A percentile compares a stretch with the other conserved stretches of the same genome.
These are phyloP conservation scores for Enteromius afrohamiltoni DNA, from an alignment of 2,797 vertebrate genomes.

Conservation along the genomic window DNA sequence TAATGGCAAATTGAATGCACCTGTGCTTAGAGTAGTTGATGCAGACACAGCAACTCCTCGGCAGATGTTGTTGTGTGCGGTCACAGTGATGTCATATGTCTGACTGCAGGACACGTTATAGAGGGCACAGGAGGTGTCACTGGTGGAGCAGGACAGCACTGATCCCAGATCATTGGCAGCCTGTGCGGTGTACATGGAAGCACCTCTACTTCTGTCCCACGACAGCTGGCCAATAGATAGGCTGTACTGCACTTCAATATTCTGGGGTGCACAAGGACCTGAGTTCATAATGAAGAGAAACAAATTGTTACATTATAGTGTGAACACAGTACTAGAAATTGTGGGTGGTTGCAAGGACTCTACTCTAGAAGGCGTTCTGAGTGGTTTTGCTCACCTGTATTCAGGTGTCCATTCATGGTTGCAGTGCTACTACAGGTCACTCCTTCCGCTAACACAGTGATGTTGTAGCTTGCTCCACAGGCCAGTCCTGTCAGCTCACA, in stretches of 20 bases:
- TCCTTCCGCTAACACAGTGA: slow-evolving; percentile 71
- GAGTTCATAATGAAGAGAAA: slow-evolving; percentile 27
- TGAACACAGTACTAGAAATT: background rate
- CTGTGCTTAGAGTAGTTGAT: slow-evolving; percentile 64
- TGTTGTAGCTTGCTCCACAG: slow-evolving; percentile 75
- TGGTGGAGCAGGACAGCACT: slow-evolving; percentile 63
- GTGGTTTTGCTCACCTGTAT: slow-evolving; percentile 72
- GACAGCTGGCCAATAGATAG: slow-evolving; percentile 67
- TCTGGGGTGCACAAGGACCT: slow-evolving; percentile 75
- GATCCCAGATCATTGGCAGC: slow-evolving; percentile 70
- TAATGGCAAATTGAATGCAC: slow-evolving; percentile 55
- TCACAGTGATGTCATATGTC: slow-evolving; percentile 71
- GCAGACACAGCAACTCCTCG: slow-evolving; percentile 59
- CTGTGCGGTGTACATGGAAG: slow-evolving; percentile 65
- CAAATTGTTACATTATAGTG: background rate
- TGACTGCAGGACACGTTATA: slow-evolving; percentile 72
- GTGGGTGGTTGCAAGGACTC: background rate
- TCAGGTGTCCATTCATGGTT: slow-evolving; percentile 65
- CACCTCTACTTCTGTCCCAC: slow-evolving; percentile 72
- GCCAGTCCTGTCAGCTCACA: slow-evolving; percentile 69
- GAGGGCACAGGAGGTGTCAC: slow-evolving; percentile 71
- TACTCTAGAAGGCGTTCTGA: background rate
- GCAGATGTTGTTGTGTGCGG: slow-evolving; percentile 70
- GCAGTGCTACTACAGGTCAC: slow-evolving; percentile 67
- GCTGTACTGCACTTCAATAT: slow-evolving; percentile 67